A percentile compares a stretch with the other conserved stretches of the same genome.
Evolutionary conservation across 2,888 invertebrate species (phyloP).

Genomic region (Drosophila barbarae): DNA sequence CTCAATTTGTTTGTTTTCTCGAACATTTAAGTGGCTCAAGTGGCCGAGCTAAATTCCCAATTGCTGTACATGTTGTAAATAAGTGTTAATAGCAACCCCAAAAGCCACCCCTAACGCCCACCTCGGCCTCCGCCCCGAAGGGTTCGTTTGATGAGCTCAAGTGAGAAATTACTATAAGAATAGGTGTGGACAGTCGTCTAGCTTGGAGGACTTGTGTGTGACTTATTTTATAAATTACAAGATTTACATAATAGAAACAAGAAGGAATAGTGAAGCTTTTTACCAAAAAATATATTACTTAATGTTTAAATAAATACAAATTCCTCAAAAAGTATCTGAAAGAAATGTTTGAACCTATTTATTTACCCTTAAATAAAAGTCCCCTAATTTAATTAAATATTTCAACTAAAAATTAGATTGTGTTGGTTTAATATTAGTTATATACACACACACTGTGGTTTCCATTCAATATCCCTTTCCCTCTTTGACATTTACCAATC

Average conservation of each 20-base stretch:
- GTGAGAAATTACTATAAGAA: conserved; percentile 25
- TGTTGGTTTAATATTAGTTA: neutral
- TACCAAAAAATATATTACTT: too few relatives aligned
- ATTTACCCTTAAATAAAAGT: neutral
- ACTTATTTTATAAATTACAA: neutral
- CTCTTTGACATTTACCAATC: neutral
- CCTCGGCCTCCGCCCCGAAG: neutral
- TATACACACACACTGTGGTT: neutral
- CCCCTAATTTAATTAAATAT: neutral
- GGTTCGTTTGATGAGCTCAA: conserved; percentile 27
- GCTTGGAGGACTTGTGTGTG: neutral
- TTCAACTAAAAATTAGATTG: neutral
- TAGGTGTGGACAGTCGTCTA: conserved; percentile 1
- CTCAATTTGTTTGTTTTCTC: conserved; percentile 51
- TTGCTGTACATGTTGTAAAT: conserved; percentile 52
- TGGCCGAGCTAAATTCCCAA: conserved; percentile 52
- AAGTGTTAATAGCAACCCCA: conserved; percentile 34
- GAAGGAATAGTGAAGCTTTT: neutral
- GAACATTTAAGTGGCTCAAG: conserved; percentile 58
- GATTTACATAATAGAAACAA: too few relatives aligned
- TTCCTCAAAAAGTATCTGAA: neutral
- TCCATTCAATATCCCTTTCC: neutral
- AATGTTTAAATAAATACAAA: too few relatives aligned
- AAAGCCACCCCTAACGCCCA: conserved; percentile 1
- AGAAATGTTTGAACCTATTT: too few relatives aligned